Evolutionary conservation across 2,797 vertebrate genomes (phyloP).

Genomic region (Synaphobranchus kaupii): DNA sequence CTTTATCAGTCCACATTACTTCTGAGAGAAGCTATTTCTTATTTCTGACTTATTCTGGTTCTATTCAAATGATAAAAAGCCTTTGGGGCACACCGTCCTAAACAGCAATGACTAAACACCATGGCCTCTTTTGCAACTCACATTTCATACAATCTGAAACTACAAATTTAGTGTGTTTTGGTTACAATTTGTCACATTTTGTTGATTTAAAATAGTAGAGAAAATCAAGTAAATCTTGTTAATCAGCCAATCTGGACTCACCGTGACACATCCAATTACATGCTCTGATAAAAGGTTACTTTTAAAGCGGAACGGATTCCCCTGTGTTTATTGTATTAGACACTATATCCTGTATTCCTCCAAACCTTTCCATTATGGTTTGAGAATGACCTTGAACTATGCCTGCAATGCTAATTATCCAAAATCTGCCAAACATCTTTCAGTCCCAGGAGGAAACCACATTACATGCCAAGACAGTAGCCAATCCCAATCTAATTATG

Average conservation of each 20-base stretch:
- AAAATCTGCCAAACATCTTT: constrained; percentile 36
- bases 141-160: background rate
- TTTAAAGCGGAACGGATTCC: no score
- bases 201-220: background rate
- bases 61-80: no score
- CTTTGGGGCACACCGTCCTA: no score
- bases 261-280: no score
- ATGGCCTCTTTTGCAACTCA: background rate
- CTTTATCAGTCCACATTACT: background rate
- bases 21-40: background rate
- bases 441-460: constrained; percentile 44
- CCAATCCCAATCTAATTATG: constrained; percentile 40
- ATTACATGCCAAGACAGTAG: constrained; percentile 41
- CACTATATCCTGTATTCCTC: constrained; percentile 37
- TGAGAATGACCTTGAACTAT: constrained; percentile 52
- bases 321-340: background rate
- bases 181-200: background rate
- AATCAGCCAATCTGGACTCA: background rate
- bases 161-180: background rate
- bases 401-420: constrained; percentile 50
- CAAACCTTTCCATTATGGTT: constrained; percentile 46
- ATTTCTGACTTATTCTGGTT: no score
- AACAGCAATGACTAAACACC: no score
- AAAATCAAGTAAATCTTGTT: background rate
- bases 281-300: background rate